Evolutionary conservation across 2,113 vertebrate species (phyloP).

Genomic region (Crotalus horridus): DNA sequence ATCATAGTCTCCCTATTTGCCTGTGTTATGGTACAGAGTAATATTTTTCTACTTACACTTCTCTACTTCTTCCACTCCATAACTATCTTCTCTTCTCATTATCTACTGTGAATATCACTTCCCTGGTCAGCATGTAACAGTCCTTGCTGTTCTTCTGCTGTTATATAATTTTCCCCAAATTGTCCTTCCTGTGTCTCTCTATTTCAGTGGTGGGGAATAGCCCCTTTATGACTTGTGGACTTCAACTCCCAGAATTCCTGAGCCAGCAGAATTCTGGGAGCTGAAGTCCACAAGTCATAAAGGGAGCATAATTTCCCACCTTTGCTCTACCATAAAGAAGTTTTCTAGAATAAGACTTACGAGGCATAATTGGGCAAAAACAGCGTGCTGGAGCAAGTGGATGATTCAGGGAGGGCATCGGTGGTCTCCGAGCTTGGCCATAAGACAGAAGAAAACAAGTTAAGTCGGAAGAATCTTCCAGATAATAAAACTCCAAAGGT

Average conservation of each 20-base stretch:
- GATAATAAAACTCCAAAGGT: not conserved
- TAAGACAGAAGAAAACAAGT: conserved; percentile 39
- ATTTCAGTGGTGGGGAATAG: not conserved
- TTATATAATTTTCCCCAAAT: not conserved
- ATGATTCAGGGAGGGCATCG: conserved; percentile 92
- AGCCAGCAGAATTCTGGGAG: not conserved
- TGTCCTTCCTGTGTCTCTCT: not conserved
- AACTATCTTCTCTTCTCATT: not conserved
- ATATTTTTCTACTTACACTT: not conserved
- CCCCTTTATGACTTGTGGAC: not conserved
- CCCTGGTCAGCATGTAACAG: not conserved
- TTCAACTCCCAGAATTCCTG: not conserved
- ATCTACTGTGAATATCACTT: not conserved
- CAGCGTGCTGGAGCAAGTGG: conserved; percentile 94
- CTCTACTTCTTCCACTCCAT: too few relatives aligned
- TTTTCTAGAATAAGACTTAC: conserved; percentile 61
- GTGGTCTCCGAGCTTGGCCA: conserved; percentile 86
- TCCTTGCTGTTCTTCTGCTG: not conserved
- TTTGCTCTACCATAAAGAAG: not conserved
- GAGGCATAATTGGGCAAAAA: conserved; percentile 94
- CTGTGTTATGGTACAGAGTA: not conserved
- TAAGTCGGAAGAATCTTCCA: not conserved
- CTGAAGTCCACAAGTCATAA: not conserved
- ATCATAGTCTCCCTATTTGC: not conserved
- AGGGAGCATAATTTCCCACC: not conserved